A percentile compares a stretch with the other conserved stretches of the same genome.
These are phyloP conservation scores for Ammospiza caudacuta DNA, from an alignment of 2,113 vertebrate species.

Conservation along the genomic window DNA sequence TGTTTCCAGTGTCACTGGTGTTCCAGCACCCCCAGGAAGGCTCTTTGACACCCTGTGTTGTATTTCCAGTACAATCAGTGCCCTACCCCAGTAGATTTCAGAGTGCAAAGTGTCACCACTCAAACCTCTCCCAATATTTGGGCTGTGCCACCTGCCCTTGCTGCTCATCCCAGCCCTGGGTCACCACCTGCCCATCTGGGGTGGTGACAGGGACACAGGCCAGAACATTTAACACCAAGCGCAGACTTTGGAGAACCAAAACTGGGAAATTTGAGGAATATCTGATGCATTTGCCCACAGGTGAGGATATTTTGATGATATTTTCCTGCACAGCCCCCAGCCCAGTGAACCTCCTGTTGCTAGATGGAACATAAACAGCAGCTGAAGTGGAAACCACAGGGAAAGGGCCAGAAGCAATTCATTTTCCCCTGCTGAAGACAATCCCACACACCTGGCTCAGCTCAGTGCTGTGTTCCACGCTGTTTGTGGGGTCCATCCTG, in stretches of 20 bases:
- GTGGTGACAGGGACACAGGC: neutral
- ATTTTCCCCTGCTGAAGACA: neutral
- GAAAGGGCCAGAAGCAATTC: neutral
- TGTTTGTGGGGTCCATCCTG: neutral
- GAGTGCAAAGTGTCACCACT: neutral
- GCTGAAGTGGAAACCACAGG: neutral
- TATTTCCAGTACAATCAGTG: neutral
- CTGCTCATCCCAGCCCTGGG: neutral
- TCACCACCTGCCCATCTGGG: neutral
- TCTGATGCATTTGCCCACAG: fast-evolving
- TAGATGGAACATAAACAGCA: neutral
- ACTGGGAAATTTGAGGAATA: neutral
- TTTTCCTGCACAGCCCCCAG: neutral
- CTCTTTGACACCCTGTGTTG: neutral
- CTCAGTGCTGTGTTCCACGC: neutral
- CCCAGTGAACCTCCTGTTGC: fast-evolving
- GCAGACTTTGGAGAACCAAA: neutral
- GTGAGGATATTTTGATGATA: neutral
- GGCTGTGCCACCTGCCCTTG: neutral
- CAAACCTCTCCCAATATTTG: neutral
- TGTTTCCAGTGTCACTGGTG: neutral
- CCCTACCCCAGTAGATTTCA: neutral
- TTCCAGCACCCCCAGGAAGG: neutral
- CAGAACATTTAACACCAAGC: neutral
- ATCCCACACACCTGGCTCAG: neutral